A percentile compares a stretch with the other conserved stretches of the same genome.
Evolutionary conservation across 1,140 invertebrate species (phyloP).

Genomic region (Physella acuta): DNA sequence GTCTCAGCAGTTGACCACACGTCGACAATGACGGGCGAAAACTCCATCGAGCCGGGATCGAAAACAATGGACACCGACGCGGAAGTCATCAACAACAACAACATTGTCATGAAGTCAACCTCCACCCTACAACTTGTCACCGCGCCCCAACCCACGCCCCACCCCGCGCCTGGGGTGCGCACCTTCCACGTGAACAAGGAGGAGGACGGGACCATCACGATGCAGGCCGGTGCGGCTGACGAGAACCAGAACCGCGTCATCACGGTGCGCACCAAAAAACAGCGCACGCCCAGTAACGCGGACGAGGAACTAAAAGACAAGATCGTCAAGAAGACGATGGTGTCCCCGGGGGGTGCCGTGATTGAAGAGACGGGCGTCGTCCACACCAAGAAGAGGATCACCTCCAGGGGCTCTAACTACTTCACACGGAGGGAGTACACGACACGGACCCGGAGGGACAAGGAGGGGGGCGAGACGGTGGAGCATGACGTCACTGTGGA

Average conservation of each 20-base stretch:
- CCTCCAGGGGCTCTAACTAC: constrained; percentile 49
- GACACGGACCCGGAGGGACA: constrained; percentile 35
- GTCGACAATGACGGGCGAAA: too few relatives aligned
- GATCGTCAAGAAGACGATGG: constrained; percentile 33
- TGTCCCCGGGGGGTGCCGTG: constrained; percentile 39
- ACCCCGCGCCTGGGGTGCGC: not conserved
- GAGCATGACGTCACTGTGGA: constrained; percentile 44
- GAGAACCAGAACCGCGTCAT: constrained; percentile 39
- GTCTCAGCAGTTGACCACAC: too few relatives aligned
- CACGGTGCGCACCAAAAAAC: constrained; percentile 58
- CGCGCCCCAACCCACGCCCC: not conserved
- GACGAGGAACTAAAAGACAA: constrained; percentile 80
- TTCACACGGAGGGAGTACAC: constrained; percentile 36
- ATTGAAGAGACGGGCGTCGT: constrained; percentile 46
- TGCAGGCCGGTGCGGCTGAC: constrained; percentile 35
- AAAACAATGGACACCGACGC: too few relatives aligned
- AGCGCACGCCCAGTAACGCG: constrained; percentile 67
- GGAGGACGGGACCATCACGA: constrained; percentile 33
- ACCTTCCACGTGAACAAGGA: constrained; percentile 23
- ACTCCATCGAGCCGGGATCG: too few relatives aligned
- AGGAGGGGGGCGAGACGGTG: constrained; percentile 39
- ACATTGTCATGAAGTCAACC: too few relatives aligned
- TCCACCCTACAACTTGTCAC: not conserved
- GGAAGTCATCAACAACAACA: too few relatives aligned
- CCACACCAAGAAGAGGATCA: constrained; percentile 42